Conservation (phyloP, 2,113 vertebrate species). For the Megaptera novaeangliae region DNA sequence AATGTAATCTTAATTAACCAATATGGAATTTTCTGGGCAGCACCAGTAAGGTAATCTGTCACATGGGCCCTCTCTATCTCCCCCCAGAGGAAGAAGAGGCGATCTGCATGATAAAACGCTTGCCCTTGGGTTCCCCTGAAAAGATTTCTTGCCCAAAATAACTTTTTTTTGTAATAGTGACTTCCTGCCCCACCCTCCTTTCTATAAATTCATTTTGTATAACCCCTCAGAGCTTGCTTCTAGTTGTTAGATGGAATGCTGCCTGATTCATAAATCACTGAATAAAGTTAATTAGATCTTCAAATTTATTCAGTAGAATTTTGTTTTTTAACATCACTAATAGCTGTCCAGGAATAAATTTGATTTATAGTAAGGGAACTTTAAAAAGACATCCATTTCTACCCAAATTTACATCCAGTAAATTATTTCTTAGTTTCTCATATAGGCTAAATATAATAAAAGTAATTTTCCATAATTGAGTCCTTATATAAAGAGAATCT, state of each 20-base stretch:
- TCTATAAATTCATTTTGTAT: neutral
- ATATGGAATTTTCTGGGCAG: neutral
- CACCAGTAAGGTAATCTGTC: neutral
- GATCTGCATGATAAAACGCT: neutral
- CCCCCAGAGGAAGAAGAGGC: neutral
- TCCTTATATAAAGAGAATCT: neutral
- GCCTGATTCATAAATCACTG: neutral
- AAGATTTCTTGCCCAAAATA: neutral
- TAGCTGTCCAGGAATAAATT: neutral
- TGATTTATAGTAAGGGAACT: neutral
- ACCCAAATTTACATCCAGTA: neutral
- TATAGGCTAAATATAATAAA: neutral
- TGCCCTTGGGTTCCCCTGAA: neutral
- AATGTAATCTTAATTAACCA: neutral
- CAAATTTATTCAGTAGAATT: neutral
- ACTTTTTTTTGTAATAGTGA: neutral
- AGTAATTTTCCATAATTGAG: neutral
- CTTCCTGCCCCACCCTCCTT: neutral
- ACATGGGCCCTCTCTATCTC: neutral
- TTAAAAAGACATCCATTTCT: neutral
- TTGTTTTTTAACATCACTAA: neutral
- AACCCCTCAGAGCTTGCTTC: neutral
- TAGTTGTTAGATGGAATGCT: neutral
- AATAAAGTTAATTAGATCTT: neutral
- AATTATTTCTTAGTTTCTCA: neutral